Evolutionary conservation across 2,888 invertebrate genomes (phyloP).

Genomic region (Drosophila borealis): DNA sequence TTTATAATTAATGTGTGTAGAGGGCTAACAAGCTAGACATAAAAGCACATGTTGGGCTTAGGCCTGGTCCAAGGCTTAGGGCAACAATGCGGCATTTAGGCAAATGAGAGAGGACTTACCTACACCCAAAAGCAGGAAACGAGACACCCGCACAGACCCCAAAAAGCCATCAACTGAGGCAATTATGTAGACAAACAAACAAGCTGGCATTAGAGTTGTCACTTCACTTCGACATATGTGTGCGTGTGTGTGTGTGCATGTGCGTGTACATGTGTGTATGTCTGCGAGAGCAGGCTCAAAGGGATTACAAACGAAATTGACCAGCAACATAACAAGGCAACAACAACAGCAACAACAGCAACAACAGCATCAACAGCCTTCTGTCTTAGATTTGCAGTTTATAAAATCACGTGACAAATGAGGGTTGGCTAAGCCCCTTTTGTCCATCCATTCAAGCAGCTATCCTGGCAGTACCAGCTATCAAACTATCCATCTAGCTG

Average conservation of each 20-base stretch:
- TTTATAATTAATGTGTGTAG: slow-evolving; percentile 70
- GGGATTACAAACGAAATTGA: slow-evolving; percentile 77
- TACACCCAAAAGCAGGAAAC: slow-evolving; percentile 3
- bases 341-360: slow-evolving; percentile 28
- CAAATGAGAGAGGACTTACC: slow-evolving; percentile 43
- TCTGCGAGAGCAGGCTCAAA: slow-evolving; percentile 56
- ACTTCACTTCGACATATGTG: slow-evolving; percentile 48
- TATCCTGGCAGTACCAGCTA: slow-evolving; percentile 17
- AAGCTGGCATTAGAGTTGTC: slow-evolving; percentile 72
- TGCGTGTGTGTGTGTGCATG: slow-evolving; percentile 27
- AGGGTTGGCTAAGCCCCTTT: slow-evolving; percentile 66
- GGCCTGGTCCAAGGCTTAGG: slow-evolving; percentile 38
- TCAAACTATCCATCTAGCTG: slow-evolving; percentile 35
- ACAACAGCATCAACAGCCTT: slow-evolving; percentile 21
- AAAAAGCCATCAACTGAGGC: slow-evolving; percentile 63
- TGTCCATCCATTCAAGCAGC: slow-evolving; percentile 25
- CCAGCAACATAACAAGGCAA: slow-evolving; percentile 74
- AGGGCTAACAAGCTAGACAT: slow-evolving; percentile 28
- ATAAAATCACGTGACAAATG: slow-evolving; percentile 78
- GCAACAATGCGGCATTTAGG: slow-evolving; percentile 60
- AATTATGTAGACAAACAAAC: slow-evolving; percentile 76
- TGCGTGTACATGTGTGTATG: slow-evolving; percentile 20
- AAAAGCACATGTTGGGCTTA: slow-evolving; percentile 52
- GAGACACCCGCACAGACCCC: slow-evolving; percentile 16
- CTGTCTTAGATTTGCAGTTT: slow-evolving; percentile 67